Conservation (phyloP, 2,797 vertebrate genomes). For the Crenuchus spilurus region DNA sequence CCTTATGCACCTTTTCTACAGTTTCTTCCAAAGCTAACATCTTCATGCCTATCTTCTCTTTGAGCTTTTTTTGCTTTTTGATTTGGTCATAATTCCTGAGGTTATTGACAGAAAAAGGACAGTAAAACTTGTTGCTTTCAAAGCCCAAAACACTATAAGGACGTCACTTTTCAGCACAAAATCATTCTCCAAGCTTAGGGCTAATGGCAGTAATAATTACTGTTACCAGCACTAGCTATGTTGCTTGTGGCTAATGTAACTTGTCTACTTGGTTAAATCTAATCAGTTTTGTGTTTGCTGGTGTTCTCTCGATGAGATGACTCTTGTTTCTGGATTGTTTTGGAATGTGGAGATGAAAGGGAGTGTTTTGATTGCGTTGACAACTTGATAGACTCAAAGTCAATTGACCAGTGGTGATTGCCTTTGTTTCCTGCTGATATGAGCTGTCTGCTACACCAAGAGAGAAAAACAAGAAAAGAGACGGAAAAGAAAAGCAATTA, state of each 20-base stretch:
- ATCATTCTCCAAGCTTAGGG: neutral
- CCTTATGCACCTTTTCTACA: no score
- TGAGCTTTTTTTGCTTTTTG: no score
- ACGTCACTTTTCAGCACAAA: neutral
- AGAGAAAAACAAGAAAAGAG: neutral
- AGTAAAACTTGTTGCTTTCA: no score
- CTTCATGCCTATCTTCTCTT: no score
- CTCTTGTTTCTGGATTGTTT: neutral
- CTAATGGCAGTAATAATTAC: neutral
- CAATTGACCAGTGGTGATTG: neutral
- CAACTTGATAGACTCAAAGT: neutral
- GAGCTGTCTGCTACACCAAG: neutral
- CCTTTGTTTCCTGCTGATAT: neutral
- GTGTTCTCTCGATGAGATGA: neutral
- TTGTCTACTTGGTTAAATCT: neutral
- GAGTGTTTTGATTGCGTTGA: neutral
- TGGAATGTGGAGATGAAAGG: neutral
- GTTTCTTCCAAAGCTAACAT: no score
- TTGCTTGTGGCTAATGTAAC: no score
- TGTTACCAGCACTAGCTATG: neutral
- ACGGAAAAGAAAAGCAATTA: neutral
- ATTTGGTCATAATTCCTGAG: no score
- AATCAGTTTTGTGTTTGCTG: neutral
- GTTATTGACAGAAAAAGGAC: no score
- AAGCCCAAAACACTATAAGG: no score